A percentile compares a stretch with the other conserved stretches of the same genome.
Conservation (phyloP, 2,888 invertebrate species). For the Cephus spinipes region DNA sequence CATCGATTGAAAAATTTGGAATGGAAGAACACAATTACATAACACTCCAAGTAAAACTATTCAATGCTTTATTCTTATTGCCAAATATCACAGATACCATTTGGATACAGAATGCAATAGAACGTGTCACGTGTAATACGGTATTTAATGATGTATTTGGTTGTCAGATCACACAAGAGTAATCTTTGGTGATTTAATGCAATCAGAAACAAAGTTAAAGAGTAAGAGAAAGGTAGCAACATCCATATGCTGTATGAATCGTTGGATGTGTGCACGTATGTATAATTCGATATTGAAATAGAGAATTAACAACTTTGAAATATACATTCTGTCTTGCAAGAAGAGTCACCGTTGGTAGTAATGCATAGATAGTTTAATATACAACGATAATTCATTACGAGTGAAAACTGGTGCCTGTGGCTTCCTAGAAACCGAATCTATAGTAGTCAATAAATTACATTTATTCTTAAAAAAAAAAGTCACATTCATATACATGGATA, state of each 20-base stretch:
- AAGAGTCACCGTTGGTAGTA: slow-evolving; percentile 20
- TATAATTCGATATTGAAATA: slow-evolving; percentile 25
- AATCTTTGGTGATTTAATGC: slow-evolving; percentile 43
- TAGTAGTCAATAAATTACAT: slow-evolving; percentile 54
- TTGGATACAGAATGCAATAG: slow-evolving; percentile 48
- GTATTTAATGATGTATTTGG: slow-evolving; percentile 36
- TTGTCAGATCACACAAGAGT: slow-evolving; percentile 32
- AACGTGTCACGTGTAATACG: slow-evolving; percentile 25
- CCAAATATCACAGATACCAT: slow-evolving; percentile 41
- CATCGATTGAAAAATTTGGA: slow-evolving; percentile 3
- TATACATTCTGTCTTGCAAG: slow-evolving; percentile 36
- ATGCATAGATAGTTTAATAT: slow-evolving; percentile 14
- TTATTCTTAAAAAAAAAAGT: slow-evolving; percentile 48
- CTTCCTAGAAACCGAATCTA: slow-evolving; percentile 24
- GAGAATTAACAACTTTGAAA: slow-evolving; percentile 34
- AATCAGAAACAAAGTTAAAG: neutral
- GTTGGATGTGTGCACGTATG: slow-evolving; percentile 21
- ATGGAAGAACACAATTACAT: slow-evolving; percentile 17
- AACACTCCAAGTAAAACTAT: slow-evolving; percentile 10
- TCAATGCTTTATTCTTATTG: slow-evolving; percentile 32
- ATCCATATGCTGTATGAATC: neutral
- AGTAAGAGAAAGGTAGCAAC: neutral
- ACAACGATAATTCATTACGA: slow-evolving; percentile 26
- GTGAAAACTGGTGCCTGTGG: slow-evolving; percentile 17
- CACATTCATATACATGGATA: slow-evolving; percentile 49